phyloP scores from a whole-genome alignment of 2,797 vertebrate genomes.

The Oreochromis mossambicus region DNA sequence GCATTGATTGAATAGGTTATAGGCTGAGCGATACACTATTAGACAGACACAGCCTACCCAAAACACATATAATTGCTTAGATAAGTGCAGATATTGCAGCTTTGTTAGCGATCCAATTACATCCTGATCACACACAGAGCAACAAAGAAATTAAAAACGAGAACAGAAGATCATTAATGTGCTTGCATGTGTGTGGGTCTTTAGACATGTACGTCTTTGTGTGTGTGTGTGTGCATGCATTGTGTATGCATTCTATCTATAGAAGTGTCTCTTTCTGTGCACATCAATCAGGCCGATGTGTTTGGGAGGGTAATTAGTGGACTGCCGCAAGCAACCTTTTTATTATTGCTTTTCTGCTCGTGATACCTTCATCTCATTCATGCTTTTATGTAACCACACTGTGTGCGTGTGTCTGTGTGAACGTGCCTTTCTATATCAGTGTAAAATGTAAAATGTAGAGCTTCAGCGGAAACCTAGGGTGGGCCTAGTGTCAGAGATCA shows the following conservation, averaged over 20 bases:
- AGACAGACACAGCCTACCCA: not conserved
- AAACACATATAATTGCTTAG: not conserved
- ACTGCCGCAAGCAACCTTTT: constrained; percentile 54
- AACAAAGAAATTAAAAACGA: not conserved
- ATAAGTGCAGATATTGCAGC: not conserved
- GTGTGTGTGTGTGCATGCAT: not conserved
- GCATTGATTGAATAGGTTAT: not conserved
- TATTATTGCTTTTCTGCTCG: constrained; percentile 31
- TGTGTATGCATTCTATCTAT: not conserved
- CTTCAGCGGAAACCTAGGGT: not conserved
- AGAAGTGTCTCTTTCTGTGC: constrained; percentile 39
- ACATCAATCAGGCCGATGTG: constrained; percentile 67
- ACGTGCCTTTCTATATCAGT: not conserved
- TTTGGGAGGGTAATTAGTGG: constrained; percentile 71
- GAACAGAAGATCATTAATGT: constrained; percentile 21
- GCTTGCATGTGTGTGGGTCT: not conserved
- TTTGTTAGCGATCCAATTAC: not conserved
- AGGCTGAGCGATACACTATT: not conserved
- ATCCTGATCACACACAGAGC: not conserved
- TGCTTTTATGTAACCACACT: constrained; percentile 37
- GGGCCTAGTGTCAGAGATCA: constrained; percentile 2
- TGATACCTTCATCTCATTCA: constrained; percentile 53
- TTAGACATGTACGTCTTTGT: not conserved
- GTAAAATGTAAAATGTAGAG: not conserved
- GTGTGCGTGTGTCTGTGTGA: not conserved